Base-by-base conservation (phyloP, 2,113 vertebrate genomes). In the Cygnus atratus region DNA sequence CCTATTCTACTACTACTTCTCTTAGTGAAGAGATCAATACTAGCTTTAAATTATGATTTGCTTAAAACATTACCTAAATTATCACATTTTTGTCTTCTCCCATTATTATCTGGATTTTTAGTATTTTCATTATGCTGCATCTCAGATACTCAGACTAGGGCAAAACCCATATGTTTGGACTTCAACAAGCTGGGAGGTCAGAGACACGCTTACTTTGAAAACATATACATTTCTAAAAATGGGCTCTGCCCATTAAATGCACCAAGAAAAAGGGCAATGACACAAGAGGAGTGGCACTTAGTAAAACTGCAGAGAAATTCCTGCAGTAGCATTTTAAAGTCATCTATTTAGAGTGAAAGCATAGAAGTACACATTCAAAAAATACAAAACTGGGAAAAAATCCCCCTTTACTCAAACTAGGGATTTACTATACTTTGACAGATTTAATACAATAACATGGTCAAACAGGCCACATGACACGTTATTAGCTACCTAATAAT, bases 141-240 rank as follows among this genome's bases (percentile, higher is more conserved):
- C 62, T 92, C 71, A 90, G 67, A 81, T 71, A 92, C 70, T 94
- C 87, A 81, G 55, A 65, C 61, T 70, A 94, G 78, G 78, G 82
- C 73, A 96, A 90, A 97, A 92, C 68, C 58, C 2, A 37, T 37
- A 96, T 8, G 4, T 63, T 93, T 57, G 29, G 82, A 87, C 81
- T 97, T 94, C 44, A 4, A 26, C 87, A 55, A 97, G 87, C 96
- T 97, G 95, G 97, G 96, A 97, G 96, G 97, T 97, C 96, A 97
- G 72, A 94, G 88, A 96, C 83, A 96, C 83, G 91, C 66, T 95
- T 88, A 95, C 92, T 98, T 95, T 97, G 97, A 97, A 98, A 98
- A 97, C 73, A 94, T 97, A 96, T 82, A 96, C 87, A 91, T 97
- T 97, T 97, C 93, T 97, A 93, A 96, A 93, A 94, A 96, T 3